phyloP scores from a whole-genome alignment of 2,113 vertebrate species.

The Gnathonemus echidnorhynchus region DNA sequence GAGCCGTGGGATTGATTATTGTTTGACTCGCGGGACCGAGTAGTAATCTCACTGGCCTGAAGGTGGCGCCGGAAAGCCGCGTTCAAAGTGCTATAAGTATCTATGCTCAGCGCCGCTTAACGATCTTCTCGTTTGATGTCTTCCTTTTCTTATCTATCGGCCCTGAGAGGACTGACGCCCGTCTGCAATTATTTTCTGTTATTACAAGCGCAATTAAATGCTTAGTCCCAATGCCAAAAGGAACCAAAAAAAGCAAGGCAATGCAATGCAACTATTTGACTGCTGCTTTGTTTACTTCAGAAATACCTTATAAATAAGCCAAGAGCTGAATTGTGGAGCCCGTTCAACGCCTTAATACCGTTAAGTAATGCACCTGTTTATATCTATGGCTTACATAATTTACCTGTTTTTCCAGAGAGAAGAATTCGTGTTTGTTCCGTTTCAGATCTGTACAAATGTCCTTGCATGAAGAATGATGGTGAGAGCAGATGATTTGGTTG shows the following conservation, averaged over 20 bases:
- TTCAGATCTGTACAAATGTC: conserved; percentile 33
- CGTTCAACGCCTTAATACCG: conserved; percentile 57
- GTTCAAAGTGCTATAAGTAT: conserved; percentile 8
- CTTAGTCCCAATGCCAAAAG: conserved; percentile 54
- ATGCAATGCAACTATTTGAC: conserved; percentile 35
- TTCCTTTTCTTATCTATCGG: conserved; percentile 45
- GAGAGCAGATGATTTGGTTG: conserved; percentile 59
- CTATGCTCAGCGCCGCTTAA: not conserved
- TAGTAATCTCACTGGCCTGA: conserved; percentile 27
- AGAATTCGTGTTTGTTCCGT: conserved; percentile 36
- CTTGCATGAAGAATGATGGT: conserved; percentile 54
- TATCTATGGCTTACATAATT: conserved; percentile 33
- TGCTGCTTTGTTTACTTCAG: conserved; percentile 45
- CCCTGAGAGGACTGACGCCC: conserved; percentile 43
- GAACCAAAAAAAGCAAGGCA: conserved; percentile 41
- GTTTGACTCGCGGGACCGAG: conserved; percentile 48
- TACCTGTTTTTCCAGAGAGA: conserved; percentile 36
- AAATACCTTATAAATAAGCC: conserved; percentile 35
- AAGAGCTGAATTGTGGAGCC: conserved; percentile 32
- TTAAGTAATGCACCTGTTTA: conserved; percentile 36
- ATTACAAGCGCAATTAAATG: conserved; percentile 25
- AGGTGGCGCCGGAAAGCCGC: conserved; percentile 41
- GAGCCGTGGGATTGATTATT: not conserved
- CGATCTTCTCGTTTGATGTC: conserved; percentile 33
- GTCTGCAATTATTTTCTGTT: conserved; percentile 19